These are phyloP conservation scores for Sclerodermus sp. DNA, from an alignment of 2,888 invertebrate species.

Conservation along the genomic window DNA sequence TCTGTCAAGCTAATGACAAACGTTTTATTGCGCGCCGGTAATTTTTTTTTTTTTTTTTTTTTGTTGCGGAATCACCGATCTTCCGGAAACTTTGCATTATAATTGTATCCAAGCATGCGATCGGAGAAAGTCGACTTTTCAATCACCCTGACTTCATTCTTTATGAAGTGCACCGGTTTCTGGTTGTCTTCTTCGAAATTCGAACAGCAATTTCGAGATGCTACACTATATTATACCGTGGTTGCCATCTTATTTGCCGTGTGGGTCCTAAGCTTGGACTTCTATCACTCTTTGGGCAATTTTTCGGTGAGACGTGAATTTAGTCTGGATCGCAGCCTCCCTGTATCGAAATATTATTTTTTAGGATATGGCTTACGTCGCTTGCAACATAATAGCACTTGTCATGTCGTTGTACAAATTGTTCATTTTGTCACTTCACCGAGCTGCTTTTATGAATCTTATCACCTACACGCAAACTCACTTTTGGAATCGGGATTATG, in stretches of 20 bases:
- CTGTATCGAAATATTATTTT: no score
- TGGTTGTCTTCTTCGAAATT: slow-evolving; percentile 14
- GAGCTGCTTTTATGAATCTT: slow-evolving; percentile 13
- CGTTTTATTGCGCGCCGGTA: background rate
- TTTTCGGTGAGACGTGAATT: slow-evolving; percentile 31
- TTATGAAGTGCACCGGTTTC: slow-evolving; percentile 23
- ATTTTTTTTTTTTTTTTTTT: no score
- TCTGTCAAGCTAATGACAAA: background rate
- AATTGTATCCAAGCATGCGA: background rate
- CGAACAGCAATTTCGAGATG: slow-evolving; percentile 14
- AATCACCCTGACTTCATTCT: slow-evolving; percentile 17
- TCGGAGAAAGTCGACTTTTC: slow-evolving; percentile 7
- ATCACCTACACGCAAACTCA: slow-evolving; percentile 15
- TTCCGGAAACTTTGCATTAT: no score
- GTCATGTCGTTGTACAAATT: slow-evolving; percentile 18
- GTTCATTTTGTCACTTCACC: slow-evolving; percentile 12
- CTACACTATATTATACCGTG: slow-evolving; percentile 18
- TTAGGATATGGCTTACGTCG: slow-evolving; percentile 22
- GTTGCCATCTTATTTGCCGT: slow-evolving; percentile 11
- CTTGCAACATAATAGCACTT: slow-evolving; percentile 18
- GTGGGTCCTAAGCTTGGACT: slow-evolving; percentile 13
- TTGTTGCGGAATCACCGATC: no score
- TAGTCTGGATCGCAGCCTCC: no score
- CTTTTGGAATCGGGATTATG: slow-evolving; percentile 20
- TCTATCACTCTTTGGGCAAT: slow-evolving; percentile 20